Conservation (phyloP, 2,888 invertebrate species). For the Prenolepis imparis region DNA sequence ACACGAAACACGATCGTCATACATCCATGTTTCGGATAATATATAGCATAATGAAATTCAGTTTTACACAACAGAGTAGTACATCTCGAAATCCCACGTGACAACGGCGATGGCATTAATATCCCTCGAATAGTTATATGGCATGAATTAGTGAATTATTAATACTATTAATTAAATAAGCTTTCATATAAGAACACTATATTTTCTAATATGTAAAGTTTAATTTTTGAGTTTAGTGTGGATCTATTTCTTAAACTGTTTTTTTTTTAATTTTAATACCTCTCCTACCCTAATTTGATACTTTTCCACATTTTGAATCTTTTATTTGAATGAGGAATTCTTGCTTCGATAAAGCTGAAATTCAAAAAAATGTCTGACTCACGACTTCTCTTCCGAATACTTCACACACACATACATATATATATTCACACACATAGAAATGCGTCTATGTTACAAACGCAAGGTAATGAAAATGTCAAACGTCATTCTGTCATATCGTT, state of each 20-base stretch:
- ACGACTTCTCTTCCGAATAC: background rate
- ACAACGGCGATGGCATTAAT: slow-evolving; percentile 24
- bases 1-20: slow-evolving; percentile 1
- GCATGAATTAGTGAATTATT: slow-evolving; percentile 33
- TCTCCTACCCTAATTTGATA: background rate
- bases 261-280: background rate
- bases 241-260: background rate
- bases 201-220: background rate
- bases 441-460: background rate
- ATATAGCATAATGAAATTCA: slow-evolving; percentile 25
- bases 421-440: background rate
- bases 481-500: slow-evolving; percentile 50
- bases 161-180: slow-evolving; percentile 9
- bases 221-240: background rate
- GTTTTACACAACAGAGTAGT: slow-evolving; percentile 28
- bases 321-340: background rate
- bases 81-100: slow-evolving; percentile 34
- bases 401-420: background rate
- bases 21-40: slow-evolving; percentile 8
- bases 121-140: slow-evolving; percentile 19
- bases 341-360: background rate
- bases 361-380: background rate
- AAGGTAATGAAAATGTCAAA: slow-evolving; percentile 50
- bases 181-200: background rate
- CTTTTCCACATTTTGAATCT: background rate